Conservation (phyloP, 2,888 invertebrate genomes). For the Ceraclea dissimilis region DNA sequence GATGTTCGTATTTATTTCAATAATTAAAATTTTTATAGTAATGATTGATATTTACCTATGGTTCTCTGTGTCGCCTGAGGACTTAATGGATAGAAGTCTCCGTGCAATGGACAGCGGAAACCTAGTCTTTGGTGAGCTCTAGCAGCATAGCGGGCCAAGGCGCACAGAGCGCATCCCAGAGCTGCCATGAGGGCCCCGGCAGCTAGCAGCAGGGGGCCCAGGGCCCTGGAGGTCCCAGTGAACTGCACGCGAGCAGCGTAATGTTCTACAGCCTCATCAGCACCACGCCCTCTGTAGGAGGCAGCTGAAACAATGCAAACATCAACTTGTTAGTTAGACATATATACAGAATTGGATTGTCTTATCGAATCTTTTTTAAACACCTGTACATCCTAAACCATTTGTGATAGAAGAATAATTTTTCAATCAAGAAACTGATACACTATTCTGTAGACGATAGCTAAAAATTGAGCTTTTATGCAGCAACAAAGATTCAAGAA, state of each 20-base stretch:
- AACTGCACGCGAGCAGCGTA: slow-evolving; percentile 65
- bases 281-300: slow-evolving; percentile 65
- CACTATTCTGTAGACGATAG: no score
- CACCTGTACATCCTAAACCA: not conserved
- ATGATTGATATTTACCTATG: slow-evolving; percentile 37
- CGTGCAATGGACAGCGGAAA: slow-evolving; percentile 71
- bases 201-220: slow-evolving; percentile 67
- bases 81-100: slow-evolving; percentile 69
- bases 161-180: slow-evolving; percentile 57
- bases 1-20: no score
- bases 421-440: no score
- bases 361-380: not conserved
- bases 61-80: slow-evolving; percentile 51
- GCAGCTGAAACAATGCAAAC: slow-evolving; percentile 47
- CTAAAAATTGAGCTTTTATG: no score
- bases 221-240: slow-evolving; percentile 64
- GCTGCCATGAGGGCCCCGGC: slow-evolving; percentile 65
- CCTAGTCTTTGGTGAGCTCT: slow-evolving; percentile 60
- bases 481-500: no score
- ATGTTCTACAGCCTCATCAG: slow-evolving; percentile 63
- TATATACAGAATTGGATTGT: no score
- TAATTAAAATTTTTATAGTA: no score
- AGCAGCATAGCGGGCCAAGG: slow-evolving; percentile 59
- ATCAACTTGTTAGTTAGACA: no score
- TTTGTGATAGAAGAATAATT: no score